Evolutionary conservation across 2,797 vertebrate species (phyloP).

Genomic region (Acanthiza pusilla): DNA sequence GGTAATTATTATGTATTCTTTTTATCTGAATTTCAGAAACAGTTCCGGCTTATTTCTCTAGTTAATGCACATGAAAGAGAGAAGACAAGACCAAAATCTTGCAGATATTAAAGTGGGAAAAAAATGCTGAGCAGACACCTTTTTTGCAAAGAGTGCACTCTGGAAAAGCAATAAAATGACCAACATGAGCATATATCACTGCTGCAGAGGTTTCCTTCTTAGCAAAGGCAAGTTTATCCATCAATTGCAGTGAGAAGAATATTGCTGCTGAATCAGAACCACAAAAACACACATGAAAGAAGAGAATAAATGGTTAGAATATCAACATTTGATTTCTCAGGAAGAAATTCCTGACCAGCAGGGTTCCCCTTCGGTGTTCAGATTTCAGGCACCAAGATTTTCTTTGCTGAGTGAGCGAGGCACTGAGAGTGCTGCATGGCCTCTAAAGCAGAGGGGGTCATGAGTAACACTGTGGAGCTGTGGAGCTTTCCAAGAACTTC

Average conservation of each 20-base stretch:
- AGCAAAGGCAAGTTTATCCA: neutral
- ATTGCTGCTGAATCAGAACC: neutral
- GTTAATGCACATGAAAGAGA: neutral
- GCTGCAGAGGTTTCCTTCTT: neutral
- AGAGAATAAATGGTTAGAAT: neutral
- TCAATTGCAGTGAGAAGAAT: neutral
- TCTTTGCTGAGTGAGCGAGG: neutral
- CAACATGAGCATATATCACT: neutral
- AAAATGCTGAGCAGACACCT: neutral
- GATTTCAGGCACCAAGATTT: neutral
- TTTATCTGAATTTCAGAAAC: neutral
- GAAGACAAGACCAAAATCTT: neutral
- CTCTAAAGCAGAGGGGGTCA: neutral
- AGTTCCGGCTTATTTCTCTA: neutral
- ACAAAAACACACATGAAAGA: neutral
- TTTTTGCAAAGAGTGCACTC: neutral
- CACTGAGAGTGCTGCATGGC: rapidly evolving
- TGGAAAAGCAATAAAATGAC: neutral
- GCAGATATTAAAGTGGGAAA: neutral
- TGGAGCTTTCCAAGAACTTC: neutral
- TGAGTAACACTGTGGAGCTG: rapidly evolving
- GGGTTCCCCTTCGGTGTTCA: neutral
- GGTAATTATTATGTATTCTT: neutral
- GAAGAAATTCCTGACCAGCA: neutral
- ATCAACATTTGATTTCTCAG: neutral